A percentile compares a stretch with the other conserved stretches of the same genome.
Conservation (phyloP, 1,140 invertebrate species). For the Calosoma granatense region DNA sequence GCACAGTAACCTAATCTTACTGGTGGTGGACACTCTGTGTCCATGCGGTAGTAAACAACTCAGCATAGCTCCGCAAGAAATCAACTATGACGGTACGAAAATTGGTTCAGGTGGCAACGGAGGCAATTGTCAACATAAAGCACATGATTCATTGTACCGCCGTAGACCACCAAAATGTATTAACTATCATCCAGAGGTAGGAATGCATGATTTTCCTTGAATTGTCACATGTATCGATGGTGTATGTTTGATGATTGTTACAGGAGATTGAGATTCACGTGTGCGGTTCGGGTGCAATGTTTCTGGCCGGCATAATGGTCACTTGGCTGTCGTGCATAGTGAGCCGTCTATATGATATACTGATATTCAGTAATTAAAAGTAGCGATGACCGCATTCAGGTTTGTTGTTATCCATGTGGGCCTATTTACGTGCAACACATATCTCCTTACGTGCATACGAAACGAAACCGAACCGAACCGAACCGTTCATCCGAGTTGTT, state of each 20-base stretch:
- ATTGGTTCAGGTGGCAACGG: constrained; percentile 18
- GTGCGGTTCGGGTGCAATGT: constrained; percentile 43
- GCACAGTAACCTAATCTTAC: constrained; percentile 79
- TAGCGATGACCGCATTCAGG: constrained; percentile 12
- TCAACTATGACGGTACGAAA: constrained; percentile 34
- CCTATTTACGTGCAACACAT: constrained; percentile 17
- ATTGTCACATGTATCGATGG: constrained; percentile 8
- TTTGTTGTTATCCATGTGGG: constrained; percentile 12
- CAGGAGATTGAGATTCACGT: constrained; percentile 63
- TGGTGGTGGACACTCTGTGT: constrained; percentile 82
- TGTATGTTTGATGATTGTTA: constrained; percentile 23
- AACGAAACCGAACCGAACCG: no score
- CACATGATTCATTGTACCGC: constrained; percentile 37
- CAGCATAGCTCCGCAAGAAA: constrained; percentile 68
- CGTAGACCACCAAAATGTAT: constrained; percentile 67
- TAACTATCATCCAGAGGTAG: constrained; percentile 78
- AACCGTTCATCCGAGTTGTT: no score
- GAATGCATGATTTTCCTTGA: constrained; percentile 9
- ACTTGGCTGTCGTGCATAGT: constrained; percentile 20
- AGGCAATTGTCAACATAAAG: constrained; percentile 28
- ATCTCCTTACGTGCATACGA: no score
- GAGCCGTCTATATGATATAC: constrained; percentile 17
- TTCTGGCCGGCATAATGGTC: constrained; percentile 18
- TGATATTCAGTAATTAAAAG: constrained; percentile 17
- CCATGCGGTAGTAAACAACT: constrained; percentile 77